Conservation (phyloP, 1,140 invertebrate species). For the Maniola jurtina region DNA sequence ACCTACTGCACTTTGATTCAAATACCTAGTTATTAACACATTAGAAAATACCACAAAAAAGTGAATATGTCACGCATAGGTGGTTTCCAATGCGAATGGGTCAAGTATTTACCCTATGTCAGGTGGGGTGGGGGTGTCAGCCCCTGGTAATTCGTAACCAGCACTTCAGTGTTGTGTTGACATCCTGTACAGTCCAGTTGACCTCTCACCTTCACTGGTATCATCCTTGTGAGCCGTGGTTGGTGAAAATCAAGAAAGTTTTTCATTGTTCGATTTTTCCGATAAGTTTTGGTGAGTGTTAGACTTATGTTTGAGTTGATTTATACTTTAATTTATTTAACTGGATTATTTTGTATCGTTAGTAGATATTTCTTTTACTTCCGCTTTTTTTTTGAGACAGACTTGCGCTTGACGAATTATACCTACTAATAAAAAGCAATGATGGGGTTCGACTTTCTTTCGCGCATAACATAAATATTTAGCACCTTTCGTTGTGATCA, state of each 20-base stretch:
- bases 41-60: conserved; percentile 27
- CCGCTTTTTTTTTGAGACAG: no score
- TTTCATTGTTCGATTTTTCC: neutral
- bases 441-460: no score
- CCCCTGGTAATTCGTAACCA: conserved; percentile 67
- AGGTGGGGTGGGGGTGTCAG: conserved; percentile 63
- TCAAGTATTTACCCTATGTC: conserved; percentile 67
- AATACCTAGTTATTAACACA: conserved; percentile 5
- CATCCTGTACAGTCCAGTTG: conserved; percentile 60
- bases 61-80: conserved; percentile 53
- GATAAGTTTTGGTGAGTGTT: neutral
- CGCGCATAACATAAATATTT: no score
- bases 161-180: conserved; percentile 62
- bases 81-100: conserved; percentile 60
- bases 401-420: no score
- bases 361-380: no score
- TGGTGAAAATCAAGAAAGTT: neutral
- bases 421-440: no score
- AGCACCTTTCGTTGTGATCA: no score
- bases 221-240: conserved; percentile 36
- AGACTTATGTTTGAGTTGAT: no score
- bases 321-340: no score
- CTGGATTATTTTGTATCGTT: no score
- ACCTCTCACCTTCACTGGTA: conserved; percentile 51
- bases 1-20: no score